Base-by-base conservation (phyloP, 2,888 invertebrate genomes). In the Pollenia griseotomentosa region DNA sequence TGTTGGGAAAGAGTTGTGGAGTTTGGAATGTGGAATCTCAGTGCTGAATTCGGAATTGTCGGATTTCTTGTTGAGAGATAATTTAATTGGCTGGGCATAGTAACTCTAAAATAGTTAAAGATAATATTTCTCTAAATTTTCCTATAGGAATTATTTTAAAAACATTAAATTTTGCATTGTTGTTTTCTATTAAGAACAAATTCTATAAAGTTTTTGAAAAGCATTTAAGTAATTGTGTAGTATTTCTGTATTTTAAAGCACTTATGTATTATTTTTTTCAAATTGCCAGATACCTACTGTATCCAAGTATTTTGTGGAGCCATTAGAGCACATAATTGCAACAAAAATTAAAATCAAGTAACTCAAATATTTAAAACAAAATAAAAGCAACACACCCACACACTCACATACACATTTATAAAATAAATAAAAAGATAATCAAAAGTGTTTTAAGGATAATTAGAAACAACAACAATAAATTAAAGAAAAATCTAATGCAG, bases 221-320 rank as follows among this genome's bases (percentile, higher is more conserved):
- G 4, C 4, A 33, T 33, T 33, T 33, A 0, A 33, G 33, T 33
- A 33, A 33, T 33, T 33, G 33, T 33, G 5, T 33, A 33, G 33
- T 33, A 6, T 33, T 5, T 5, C 33, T 33, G 6, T 57, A 33
- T 16, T 68, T 23, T 23, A 48, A 14, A 44, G 46, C 16, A 65
- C 1, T 4, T 66, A 23, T 23, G 23, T 23, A 19, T 2, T 11
- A 46, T 74, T 40, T 48, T 65, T 55, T n/a, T 57, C 8, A 48
- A 57, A 68, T 46, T 71, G 16, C 16, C 44, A 80, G 80, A 80
- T 80, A 80, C 80, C 80, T 80, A 80, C 80, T 71, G 71, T 80
- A 80, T 71, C 80, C 80, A 14, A 8, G 33, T 33, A 44, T 71
- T 23, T 51, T 71, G 63, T 44, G 48, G 63, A 16, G 6, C 71